Base-by-base conservation (phyloP, 2,797 vertebrate genomes). In the Tragopan temminckii region DNA sequence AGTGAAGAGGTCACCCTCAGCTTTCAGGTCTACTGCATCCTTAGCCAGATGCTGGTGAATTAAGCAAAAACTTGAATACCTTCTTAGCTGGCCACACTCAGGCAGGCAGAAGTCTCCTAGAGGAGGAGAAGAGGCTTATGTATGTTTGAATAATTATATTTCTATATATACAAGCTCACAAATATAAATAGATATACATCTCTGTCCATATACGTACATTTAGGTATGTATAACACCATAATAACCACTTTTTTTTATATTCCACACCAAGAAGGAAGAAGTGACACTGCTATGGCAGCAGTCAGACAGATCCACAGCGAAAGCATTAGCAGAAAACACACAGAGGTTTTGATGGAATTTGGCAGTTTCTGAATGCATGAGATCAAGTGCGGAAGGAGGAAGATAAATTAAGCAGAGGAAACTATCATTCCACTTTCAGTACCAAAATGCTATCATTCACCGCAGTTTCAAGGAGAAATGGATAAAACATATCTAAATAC, bases 201-300 rank as follows among this genome's bases (percentile, higher is more conserved):
- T 36, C 24, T 14, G 29, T 5, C 5, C 42, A 23, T 1, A 7
- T 1, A 3, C 0, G 0, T 7, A 8, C 21, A 66, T 23, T 31
- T 15, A 43, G 9, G 5, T 9, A 25, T 1, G 0, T 11, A 5
- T 43, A 7, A 74, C 85, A 31, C 4, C 24, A 20, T 3, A 35
- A 27, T 3, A 52, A 48, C 11, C 4, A 53, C 33, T 50, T 13
- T 7, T 20, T 20, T 23, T 53, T 20, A 4, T 59, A 24, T 40
- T 40, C 13, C 11, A 7, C 18, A 11, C n/a, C 64, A 53, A 66
- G 35, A 16, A 59, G 42, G 40, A 24, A 48, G 46, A 36, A 70
- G 10, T 1, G 4, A 16, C 31, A 16, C 40, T 29, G 9, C 23
- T 20, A 5, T 7, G 57, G 8, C 29, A 61, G 52, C 9, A 3